These are phyloP conservation scores for Dynastes hyllus DNA, from an alignment of 2,888 invertebrate species.

Conservation along the genomic window DNA sequence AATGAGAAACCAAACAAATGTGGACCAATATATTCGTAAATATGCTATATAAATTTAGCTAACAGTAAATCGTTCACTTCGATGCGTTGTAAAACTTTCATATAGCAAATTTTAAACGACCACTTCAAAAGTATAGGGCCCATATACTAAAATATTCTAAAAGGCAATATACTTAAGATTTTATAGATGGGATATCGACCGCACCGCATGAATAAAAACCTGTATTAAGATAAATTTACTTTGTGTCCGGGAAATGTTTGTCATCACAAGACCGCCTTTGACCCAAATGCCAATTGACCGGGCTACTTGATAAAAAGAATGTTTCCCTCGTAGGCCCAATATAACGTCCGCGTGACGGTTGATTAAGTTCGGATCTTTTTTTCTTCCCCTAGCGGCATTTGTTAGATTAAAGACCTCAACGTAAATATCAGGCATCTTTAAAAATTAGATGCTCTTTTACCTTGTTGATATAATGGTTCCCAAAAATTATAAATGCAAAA, in stretches of 20 bases:
- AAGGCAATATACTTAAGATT: slow-evolving; percentile 41
- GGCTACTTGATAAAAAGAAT: slow-evolving; percentile 41
- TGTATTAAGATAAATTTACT: slow-evolving; percentile 46
- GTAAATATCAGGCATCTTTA: background rate
- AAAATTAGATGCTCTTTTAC: no score
- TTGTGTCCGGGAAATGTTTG: slow-evolving; percentile 45
- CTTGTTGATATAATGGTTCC: no score
- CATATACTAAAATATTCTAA: slow-evolving; percentile 42
- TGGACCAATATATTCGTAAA: no score
- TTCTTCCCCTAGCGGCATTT: background rate
- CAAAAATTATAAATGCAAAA: no score
- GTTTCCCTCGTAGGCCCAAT: slow-evolving; percentile 15
- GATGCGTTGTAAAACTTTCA: slow-evolving; percentile 15
- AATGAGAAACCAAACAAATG: no score
- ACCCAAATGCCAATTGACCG: slow-evolving; percentile 36
- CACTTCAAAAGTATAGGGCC: slow-evolving; percentile 2
- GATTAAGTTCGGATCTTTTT: slow-evolving; percentile 37
- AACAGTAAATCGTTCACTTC: background rate
- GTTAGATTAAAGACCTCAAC: background rate
- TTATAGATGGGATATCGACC: slow-evolving; percentile 31
- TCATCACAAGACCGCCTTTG: slow-evolving; percentile 45
- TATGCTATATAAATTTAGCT: no score
- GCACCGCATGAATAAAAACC: slow-evolving; percentile 35
- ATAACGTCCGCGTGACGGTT: slow-evolving; percentile 12
- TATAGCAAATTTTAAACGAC: background rate